Base-by-base conservation (phyloP, 2,888 invertebrate genomes). In the Mythimna ferrago region DNA sequence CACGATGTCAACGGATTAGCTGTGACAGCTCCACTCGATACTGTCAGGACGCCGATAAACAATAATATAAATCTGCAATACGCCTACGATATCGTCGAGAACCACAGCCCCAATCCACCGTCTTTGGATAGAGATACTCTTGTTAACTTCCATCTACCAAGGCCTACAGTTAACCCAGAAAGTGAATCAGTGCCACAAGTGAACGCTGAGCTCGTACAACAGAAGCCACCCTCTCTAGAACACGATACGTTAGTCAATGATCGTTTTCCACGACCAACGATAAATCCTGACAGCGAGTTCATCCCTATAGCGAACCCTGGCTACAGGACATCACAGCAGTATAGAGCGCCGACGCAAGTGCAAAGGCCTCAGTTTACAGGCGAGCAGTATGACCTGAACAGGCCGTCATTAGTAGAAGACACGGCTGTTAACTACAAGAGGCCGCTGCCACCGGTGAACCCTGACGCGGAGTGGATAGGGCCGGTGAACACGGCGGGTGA, bases 171-270 rank as follows among this genome's bases (percentile, higher is more conserved):
- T 68, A 97, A 98, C 89, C 97, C 97, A 0, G 97, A 98, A 81
- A 97, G 97, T 85, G 98, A 98, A 89, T 91, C 93, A 16, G 93
- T 94, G 56, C 93, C 92, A 26, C 90, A 91, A 79, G 88, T 87
- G 6, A 91, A 93, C 83, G 93, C 92, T 1, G 91, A 93, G 65
- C 84, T 94, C 51, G 88, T 94, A 35, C 91, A 94, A 54, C 91
- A 91, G 51, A 94, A 92, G 70, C 95, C 95, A 7, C 94, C 94
- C 0, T 95, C 96, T 14, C 93, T 98, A 62, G 96, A 97, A 54
- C 96, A 96, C 79, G 98, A 98, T 88, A 97, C 97, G 0, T 90
- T 97, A 48, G 97, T 98, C 0, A 98, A 98, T 93, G 98, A 98
- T 87, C 96, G 97, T 79, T 95, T 96, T 58, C 98, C 98, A 19